Evolutionary conservation across 2,797 vertebrate genomes (phyloP).

Genomic region (Carduelis carduelis): DNA sequence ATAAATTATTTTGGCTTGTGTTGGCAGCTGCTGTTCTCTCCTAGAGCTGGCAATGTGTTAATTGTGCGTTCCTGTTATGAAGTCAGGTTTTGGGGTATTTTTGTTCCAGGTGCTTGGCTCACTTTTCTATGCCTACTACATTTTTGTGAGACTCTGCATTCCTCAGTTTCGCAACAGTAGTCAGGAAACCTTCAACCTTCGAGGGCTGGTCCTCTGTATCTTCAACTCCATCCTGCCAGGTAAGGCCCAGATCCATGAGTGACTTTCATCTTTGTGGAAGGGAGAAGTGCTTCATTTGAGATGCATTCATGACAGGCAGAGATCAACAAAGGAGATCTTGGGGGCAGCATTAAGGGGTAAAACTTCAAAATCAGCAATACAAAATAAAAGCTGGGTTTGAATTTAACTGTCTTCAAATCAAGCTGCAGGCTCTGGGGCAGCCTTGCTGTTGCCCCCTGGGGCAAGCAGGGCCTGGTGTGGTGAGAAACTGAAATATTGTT

Average conservation of each 20-base stretch:
- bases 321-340: neutral
- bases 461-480: neutral
- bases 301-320: neutral
- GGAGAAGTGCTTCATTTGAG: neutral
- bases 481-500: neutral
- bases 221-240: constrained; percentile 97
- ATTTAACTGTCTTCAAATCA: neutral
- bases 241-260: neutral
- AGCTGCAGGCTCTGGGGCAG: neutral
- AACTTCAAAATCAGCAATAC: neutral
- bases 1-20: neutral
- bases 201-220: constrained; percentile 89
- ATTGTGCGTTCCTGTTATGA: neutral
- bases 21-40: neutral
- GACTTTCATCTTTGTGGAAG: neutral
- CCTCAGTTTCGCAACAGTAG: constrained; percentile 88
- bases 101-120: constrained; percentile 87
- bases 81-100: neutral
- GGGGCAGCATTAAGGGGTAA: neutral
- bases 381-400: neutral
- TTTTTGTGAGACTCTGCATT: constrained; percentile 91
- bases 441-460: neutral
- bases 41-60: neutral
- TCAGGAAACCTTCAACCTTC: constrained; percentile 86
- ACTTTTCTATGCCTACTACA: constrained; percentile 91